These are phyloP conservation scores for Blastomussa wellsi DNA, from an alignment of 92 coral and sea anemone species.

Conservation along the genomic window DNA sequence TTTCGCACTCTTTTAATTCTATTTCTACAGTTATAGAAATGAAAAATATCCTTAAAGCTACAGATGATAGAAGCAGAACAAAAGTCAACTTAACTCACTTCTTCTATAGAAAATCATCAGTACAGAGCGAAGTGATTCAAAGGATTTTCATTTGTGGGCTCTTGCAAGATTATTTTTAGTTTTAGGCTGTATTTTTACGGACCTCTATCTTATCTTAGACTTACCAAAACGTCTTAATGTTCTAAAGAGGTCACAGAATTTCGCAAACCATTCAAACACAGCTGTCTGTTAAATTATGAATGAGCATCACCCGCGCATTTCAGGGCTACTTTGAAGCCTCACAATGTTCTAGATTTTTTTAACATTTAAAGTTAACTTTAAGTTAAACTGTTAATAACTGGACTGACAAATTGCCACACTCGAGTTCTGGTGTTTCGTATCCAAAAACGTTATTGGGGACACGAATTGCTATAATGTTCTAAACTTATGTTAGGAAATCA, in stretches of 20 bases:
- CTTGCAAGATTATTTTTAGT: neutral
- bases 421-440: neutral
- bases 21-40: neutral
- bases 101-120: neutral
- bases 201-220: neutral
- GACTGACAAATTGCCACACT: neutral
- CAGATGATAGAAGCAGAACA: neutral
- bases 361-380: neutral
- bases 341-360: neutral
- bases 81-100: neutral
- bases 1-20: neutral
- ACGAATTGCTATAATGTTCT: neutral
- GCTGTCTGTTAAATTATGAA: constrained; percentile 14
- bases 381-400: neutral
- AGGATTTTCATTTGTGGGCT: neutral
- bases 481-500: neutral
- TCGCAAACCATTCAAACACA: constrained; percentile 30
- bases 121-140: neutral
- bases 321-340: neutral
- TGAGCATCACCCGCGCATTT: constrained; percentile 16
- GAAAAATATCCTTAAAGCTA: neutral
- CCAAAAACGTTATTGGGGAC: neutral
- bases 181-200: neutral
- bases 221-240: neutral
- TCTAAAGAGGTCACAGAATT: constrained; percentile 12